Base-by-base conservation (phyloP, 2,888 invertebrate genomes). In the Acanthopleura granulata region DNA sequence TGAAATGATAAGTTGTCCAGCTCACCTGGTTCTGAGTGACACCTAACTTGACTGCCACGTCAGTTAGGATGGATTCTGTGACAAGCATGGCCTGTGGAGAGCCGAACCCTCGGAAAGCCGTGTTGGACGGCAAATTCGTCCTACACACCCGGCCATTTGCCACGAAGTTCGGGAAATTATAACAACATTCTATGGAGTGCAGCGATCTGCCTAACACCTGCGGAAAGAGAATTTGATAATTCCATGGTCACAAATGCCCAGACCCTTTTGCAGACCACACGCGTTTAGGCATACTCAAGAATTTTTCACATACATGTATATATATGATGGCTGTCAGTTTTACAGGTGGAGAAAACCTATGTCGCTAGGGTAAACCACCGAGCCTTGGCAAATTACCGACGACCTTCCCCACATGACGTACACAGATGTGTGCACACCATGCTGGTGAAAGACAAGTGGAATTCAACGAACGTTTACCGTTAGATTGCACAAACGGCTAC, bases 111-210 rank as follows among this genome's bases (percentile, higher is more conserved):
- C 97, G 92, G 86, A 97, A 97, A 0, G 97, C 97, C 0, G 97
- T 98, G 88, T 97, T 97, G 0, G 97, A 96, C 0, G 96, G 94
- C 72, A 96, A 90, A 91, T 98, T 97, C 0, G 98, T 98, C 91
- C 93, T 95, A 87, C 97, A 97, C 12, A 90, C 75, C 62, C 79
- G 79, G 6, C 94, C 92, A 85, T 93, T 93, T 0, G 95, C 95
- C 80, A 93, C 93, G 0, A 94, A 92, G 81, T 94, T 94, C 0
- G 95, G 95, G 77, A 97, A 87, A 76, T 93, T 93, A 90, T 97
- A 98, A 0, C 95, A 93, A 77, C 83, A 84, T 40, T 84, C 83
- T 73, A 76, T 72, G 72, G 80, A 80, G 30, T 81, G 77, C 11
- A 97, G 93, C 0, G 96, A 95, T 85, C 96, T 93, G 84, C 96